These are phyloP conservation scores for Ictalurus punctatus DNA, from an alignment of 2,113 vertebrate species.

Conservation along the genomic window DNA sequence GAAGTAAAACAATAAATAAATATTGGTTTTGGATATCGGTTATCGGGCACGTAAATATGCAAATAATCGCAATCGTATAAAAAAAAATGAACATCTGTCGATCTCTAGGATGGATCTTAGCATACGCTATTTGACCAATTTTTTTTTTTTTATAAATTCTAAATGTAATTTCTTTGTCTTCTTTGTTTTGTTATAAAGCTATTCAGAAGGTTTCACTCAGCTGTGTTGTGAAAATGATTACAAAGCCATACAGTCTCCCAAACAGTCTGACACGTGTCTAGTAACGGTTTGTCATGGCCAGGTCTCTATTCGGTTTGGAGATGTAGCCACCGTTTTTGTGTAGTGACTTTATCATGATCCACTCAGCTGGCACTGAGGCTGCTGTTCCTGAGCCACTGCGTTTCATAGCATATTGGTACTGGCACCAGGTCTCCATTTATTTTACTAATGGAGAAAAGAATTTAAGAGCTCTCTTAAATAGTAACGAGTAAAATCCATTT, in stretches of 20 bases:
- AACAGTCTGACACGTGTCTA: not conserved
- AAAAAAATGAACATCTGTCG: too few relatives aligned
- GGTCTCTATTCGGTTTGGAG: not conserved
- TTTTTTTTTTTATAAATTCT: not conserved
- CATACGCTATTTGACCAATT: not conserved
- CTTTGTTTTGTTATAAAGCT: not conserved
- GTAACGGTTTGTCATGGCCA: not conserved
- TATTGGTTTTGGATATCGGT: too few relatives aligned
- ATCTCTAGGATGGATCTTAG: too few relatives aligned
- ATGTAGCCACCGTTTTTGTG: not conserved
- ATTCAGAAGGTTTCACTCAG: not conserved
- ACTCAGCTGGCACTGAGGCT: not conserved
- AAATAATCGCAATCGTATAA: too few relatives aligned
- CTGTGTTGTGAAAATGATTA: not conserved
- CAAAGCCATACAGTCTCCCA: not conserved
- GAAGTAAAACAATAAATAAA: too few relatives aligned
- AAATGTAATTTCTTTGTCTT: not conserved
- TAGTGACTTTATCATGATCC: not conserved
- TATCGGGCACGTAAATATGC: too few relatives aligned
- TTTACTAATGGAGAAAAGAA: not conserved
- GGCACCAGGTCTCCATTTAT: not conserved
- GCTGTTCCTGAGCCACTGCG: not conserved
- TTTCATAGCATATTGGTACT: not conserved
- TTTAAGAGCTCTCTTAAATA: not conserved
- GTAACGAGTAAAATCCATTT: not conserved